Evolutionary conservation across 1,140 invertebrate genomes (phyloP), one percentile per base, ranked within the genome.

Genomic region (Platyscapa corneri): DNA sequence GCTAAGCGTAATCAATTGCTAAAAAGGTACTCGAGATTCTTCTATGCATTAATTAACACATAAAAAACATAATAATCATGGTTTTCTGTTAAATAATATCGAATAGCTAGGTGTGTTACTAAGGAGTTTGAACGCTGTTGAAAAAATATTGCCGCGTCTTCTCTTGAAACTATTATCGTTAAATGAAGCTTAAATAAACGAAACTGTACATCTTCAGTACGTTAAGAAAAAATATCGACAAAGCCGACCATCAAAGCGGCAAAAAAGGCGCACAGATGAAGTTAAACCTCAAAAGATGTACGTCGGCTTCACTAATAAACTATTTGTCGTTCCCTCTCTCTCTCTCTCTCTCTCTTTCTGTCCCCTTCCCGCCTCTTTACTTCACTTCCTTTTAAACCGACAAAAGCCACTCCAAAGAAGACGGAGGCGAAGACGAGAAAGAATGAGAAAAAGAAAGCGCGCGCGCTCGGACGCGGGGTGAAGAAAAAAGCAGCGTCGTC

Each of bases 171-270:
- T 49, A 82, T 80, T 30, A 64, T 72, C n/a, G 2, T 82, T 67
- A 53, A 83, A 76, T 65, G 27, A 77, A 49, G 34, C 30, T 37
- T 78, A 67, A 78, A 83, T 83, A 84, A 84, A 70, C 32, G 37
- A 56, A 70, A 70, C 23, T 64, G 23, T 32, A 32, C 23, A 74
- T 74, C 1, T 42, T 27, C 27, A 23, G 65, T 67, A 32, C 46
- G 46, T 70, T 49, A 67, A 70, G 60, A n/a, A 70, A 84, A 70
- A 78, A n/a, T 79, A 84, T 84, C 60, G 75, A 78, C 56, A 65
- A 77, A 83, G 56, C 56, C 53, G 70, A 42, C 34, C 56, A 42
- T 42, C n/a, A 46, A 34, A 49, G 64, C n/a, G 30, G 65, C 39
- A 72, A 70, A 70, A 70, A 81, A 0, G 37, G 30, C 14, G 14